phyloP scores from a whole-genome alignment of 2,113 vertebrate genomes.

The Mus spicilegus region DNA sequence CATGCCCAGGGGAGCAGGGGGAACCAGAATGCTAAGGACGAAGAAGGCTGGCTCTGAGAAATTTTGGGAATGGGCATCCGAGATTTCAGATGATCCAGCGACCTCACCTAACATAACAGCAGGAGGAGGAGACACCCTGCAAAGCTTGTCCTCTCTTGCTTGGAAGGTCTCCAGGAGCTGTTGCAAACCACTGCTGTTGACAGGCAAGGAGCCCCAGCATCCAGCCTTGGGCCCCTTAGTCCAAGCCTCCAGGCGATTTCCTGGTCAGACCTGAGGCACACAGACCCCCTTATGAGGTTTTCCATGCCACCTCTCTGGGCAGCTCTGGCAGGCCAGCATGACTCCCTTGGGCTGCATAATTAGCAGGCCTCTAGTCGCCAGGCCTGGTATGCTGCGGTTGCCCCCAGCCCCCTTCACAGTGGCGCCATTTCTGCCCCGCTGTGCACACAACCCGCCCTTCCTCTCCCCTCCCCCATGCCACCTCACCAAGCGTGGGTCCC shows the following conservation, averaged over 20 bases:
- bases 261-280: conserved; percentile 48
- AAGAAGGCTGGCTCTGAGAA: not conserved
- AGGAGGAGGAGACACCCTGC: not conserved
- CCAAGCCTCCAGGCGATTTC: not conserved
- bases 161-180: not conserved
- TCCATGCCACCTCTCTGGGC: conserved; percentile 21
- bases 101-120: not conserved
- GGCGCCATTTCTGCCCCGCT: conserved; percentile 27
- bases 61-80: conserved; percentile 35
- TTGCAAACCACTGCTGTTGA: not conserved
- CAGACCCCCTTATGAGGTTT: conserved; percentile 58
- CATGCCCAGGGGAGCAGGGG: not conserved
- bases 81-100: conserved; percentile 4
- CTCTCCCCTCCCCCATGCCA: not conserved
- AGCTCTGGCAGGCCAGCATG: not conserved
- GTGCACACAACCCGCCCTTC: not conserved
- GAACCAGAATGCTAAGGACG: not conserved
- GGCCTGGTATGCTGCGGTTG: conserved; percentile 41
- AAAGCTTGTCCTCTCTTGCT: not conserved
- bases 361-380: not conserved
- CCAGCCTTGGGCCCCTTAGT: not conserved
- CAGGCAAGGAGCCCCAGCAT: not conserved
- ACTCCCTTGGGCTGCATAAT: conserved; percentile 65
- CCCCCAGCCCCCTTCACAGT: conserved; percentile 3
- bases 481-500: not conserved